Percentiles rank a stretch among this genome's conserved stretches.
These are phyloP conservation scores for Girardia tigrina DNA, from an alignment of 2,888 invertebrate genomes.

Conservation along the genomic window DNA sequence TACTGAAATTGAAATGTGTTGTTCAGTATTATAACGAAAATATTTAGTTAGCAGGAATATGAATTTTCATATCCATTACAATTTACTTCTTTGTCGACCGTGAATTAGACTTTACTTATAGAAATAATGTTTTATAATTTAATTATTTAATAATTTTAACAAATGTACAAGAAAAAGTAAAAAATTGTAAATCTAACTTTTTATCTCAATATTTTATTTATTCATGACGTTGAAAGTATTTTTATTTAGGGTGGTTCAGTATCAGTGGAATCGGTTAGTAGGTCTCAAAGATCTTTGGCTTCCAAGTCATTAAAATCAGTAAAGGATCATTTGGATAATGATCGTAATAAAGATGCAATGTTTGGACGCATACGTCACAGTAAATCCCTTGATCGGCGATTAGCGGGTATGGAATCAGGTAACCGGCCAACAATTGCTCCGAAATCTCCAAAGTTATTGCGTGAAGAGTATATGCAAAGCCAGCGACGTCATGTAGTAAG, in stretches of 20 bases:
- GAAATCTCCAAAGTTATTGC: slow-evolving; percentile 26
- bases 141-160: too few relatives aligned
- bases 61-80: too few relatives aligned
- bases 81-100: too few relatives aligned
- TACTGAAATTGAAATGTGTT: too few relatives aligned
- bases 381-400: slow-evolving; percentile 25
- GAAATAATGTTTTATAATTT: too few relatives aligned
- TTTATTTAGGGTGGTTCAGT: background rate
- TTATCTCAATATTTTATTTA: too few relatives aligned
- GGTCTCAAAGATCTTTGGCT: background rate
- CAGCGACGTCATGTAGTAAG: background rate
- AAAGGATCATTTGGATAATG: background rate
- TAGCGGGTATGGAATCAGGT: background rate
- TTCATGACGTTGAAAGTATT: background rate
- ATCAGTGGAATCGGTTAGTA: background rate
- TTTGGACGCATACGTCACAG: slow-evolving; percentile 25
- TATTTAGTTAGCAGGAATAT: too few relatives aligned
- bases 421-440: background rate
- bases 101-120: too few relatives aligned
- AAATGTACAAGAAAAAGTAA: too few relatives aligned
- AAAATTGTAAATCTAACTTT: too few relatives aligned
- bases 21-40: too few relatives aligned
- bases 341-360: background rate
- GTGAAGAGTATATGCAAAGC: slow-evolving; percentile 28
- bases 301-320: background rate